phyloP scores from a whole-genome alignment of 1,140 invertebrate genomes.

The Bombyx mori region ASM3026992v2 NC_085109.1:8211501-8212000 shows the following conservation, averaged over 20 bases:
- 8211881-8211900: slow-evolving; percentile 35
- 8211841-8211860: slow-evolving; percentile 30
- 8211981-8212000: too few relatives aligned
- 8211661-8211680: slow-evolving; percentile 16
- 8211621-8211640: slow-evolving; percentile 14
- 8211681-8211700: slow-evolving; percentile 11
- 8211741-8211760: too few relatives aligned
- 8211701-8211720: neutral
- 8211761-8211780: too few relatives aligned
- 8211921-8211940: slow-evolving; percentile 21
- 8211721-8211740: too few relatives aligned
- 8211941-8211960: too few relatives aligned
- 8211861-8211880: slow-evolving; percentile 61
- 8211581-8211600: slow-evolving; percentile 45
- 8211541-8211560: slow-evolving; percentile 51
- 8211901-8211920: slow-evolving; percentile 27
- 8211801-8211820: slow-evolving; percentile 40
- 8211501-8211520: slow-evolving; percentile 49
- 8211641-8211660: slow-evolving; percentile 7
- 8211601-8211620: slow-evolving; percentile 30
- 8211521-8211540: slow-evolving; percentile 57
- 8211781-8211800: slow-evolving; percentile 42
- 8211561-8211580: slow-evolving; percentile 38
- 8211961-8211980: too few relatives aligned
- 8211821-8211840: slow-evolving; percentile 28